Evolutionary conservation across 2,113 vertebrate species (phyloP).

Genomic region (Anarhynchus alexandrinus): DNA sequence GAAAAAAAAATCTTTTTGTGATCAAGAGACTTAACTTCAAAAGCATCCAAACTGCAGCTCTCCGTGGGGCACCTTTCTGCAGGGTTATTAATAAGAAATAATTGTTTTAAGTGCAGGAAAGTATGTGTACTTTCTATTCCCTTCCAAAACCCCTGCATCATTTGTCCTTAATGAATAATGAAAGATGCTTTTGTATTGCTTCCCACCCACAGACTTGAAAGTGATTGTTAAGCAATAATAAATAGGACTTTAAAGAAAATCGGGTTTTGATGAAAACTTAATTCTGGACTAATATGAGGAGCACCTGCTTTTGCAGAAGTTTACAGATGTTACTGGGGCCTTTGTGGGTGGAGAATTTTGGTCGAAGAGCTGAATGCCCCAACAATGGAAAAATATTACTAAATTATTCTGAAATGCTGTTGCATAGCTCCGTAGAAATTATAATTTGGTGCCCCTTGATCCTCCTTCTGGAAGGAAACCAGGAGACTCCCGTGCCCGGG

Average conservation of each 20-base stretch:
- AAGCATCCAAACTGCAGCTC: constrained; percentile 11
- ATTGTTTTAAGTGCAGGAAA: constrained; percentile 46
- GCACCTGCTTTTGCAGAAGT: not conserved
- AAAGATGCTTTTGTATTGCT: constrained; percentile 41
- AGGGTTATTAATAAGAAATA: constrained; percentile 45
- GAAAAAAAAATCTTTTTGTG: not conserved
- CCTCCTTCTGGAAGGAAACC: not conserved
- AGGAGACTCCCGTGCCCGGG: not conserved
- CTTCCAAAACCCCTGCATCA: not conserved
- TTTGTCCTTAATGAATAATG: constrained; percentile 60
- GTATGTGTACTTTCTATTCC: not conserved
- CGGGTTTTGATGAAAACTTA: not conserved
- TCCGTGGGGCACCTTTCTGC: not conserved
- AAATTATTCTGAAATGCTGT: not conserved
- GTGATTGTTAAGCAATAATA: constrained; percentile 3
- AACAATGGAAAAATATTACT: not conserved
- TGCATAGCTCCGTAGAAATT: not conserved
- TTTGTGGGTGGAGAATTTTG: not conserved
- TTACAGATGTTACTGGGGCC: not conserved
- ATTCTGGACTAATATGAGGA: not conserved
- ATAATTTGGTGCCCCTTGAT: not conserved
- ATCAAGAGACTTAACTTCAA: constrained; percentile 30
- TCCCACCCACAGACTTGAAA: constrained; percentile 6
- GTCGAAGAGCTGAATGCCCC: not conserved
- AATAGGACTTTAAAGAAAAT: constrained; percentile 11